Percentiles rank a stretch among this genome's conserved stretches.
phyloP scores from a whole-genome alignment of 2,888 invertebrate genomes.

The Danaus chrysippus region DNA sequence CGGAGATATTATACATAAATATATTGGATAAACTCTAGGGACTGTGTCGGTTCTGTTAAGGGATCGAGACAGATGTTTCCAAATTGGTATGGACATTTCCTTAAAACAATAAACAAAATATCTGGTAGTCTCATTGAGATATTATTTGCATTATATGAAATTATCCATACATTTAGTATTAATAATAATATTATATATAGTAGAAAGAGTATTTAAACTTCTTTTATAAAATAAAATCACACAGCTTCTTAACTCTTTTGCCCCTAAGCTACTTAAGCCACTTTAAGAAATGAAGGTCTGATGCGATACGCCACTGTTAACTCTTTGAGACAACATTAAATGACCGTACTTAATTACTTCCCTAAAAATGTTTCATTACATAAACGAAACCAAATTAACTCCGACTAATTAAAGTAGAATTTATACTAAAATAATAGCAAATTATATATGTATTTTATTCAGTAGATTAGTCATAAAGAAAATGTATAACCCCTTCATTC shows the following conservation, averaged over 20 bases:
- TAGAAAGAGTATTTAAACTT: neutral
- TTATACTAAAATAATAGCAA: neutral
- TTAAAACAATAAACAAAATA: no score
- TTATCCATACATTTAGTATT: no score
- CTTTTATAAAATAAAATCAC: neutral
- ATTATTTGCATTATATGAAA: no score
- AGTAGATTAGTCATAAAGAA: neutral
- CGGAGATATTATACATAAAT: conserved; percentile 38
- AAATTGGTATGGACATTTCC: neutral
- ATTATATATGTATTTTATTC: neutral
- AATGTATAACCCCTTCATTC: no score
- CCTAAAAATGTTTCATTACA: neutral
- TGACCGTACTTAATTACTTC: conserved; percentile 9
- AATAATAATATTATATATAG: no score
- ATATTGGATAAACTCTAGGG: conserved; percentile 31
- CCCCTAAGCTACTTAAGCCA: neutral
- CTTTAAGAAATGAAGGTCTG: neutral
- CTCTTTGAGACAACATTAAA: conserved; percentile 4
- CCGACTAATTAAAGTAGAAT: neutral
- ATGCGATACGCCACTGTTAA: conserved; percentile 12
- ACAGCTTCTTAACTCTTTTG: neutral
- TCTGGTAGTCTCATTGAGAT: no score
- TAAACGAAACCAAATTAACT: neutral
- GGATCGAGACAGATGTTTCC: neutral
- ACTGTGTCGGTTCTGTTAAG: neutral